Base-by-base conservation (phyloP, 2,797 vertebrate genomes). In the Chelon labrosus region DNA sequence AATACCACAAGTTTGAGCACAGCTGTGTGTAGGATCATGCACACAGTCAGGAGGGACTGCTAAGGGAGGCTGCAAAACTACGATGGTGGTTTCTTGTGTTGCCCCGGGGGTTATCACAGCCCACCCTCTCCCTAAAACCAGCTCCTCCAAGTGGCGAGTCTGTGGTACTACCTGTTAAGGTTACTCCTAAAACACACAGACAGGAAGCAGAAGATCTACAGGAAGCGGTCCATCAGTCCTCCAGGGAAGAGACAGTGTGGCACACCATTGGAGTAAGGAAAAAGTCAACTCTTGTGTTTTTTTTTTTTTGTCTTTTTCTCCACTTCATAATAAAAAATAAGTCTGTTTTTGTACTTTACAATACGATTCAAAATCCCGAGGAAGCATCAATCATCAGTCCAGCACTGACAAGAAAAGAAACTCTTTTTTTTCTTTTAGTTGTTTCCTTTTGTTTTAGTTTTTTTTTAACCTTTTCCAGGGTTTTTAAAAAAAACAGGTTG, bases 311-410 rank as follows among this genome's bases (percentile, higher is more conserved):
- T 96, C 88, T 91, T 96, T 97, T 93, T 90, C 95, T 95, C 90
- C 90, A 90, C 93, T 95, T 94, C 90, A 95, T 98, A 97, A 99
- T 98, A 98, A 99, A 99, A 95, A 99, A 99, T 98, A 99, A 97
- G 97, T 97, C 96, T 95, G 97, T 92, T 98, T 98, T 97, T 98
- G 96, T 99, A 98, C 96, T 96, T 98, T 98, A 99, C 97, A 98
- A 97, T 97, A 98, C 97, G 96, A 96, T 98, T 97, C 97, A 95
- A 97, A 95, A 96, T 98, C 96, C 97, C 95, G 94, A 95, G 96
- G 96, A 94, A 96, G 96, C 95, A 94, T 96, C 90, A 91, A 95
- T 95, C 94, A 96, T 95, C 94, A 96, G 97, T 98, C 95, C 96
- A 91, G 94, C 95, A 95, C 58, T 91, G 95, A 93, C 93, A 92